Base-by-base conservation (phyloP, 2,113 vertebrate species). In the Sinocyclocheilus grahami region DNA sequence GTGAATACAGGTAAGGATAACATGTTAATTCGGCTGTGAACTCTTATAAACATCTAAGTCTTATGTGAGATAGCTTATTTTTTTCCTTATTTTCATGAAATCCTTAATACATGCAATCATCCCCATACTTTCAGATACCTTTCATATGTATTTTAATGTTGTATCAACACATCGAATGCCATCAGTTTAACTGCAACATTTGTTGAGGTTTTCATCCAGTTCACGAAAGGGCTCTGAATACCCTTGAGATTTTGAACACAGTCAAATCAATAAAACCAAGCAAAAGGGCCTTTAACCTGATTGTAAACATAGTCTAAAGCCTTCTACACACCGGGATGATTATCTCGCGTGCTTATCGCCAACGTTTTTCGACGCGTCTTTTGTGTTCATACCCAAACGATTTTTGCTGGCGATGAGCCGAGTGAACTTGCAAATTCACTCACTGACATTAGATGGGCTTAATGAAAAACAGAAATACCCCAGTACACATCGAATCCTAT, bases 241-340 rank as follows among this genome's bases (percentile, higher is more conserved):
- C 60, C 42, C 81, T 79, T 88, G 85, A 86, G 84, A 81, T 86
- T 88, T 33, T 69, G 27, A 69, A 69, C 30, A 22, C 37, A 76
- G 33, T 81, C 24, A 63, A 75, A 22, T 80, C 48, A 51, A 62
- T 48, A 74, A 62, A 58, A 72, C 51, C 71, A 42, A 42, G 67
- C 76, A 18, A 78, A 72, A 60, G 9, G 16, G 37, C 24, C 11
- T 60, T 81, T 37, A 82, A 86, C 78, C 78, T 75, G 67, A 74
- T 12, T 60, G 18, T 86, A 82, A 89, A 80, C 33, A 82, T 27
- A 51, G 63, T 85, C 63, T n/a, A 81, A 86, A 30, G 30, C 30
- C 30, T 30, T 1, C 1, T 30, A 30, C 30, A 30, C 30, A 30
- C 30, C 30, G 30, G 30, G 30, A 30, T 2, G 30, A 30, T 30